Evolutionary conservation across 1,140 invertebrate genomes (phyloP), one percentile per base, ranked within the genome.

Genomic region (Bombus huntii): DNA sequence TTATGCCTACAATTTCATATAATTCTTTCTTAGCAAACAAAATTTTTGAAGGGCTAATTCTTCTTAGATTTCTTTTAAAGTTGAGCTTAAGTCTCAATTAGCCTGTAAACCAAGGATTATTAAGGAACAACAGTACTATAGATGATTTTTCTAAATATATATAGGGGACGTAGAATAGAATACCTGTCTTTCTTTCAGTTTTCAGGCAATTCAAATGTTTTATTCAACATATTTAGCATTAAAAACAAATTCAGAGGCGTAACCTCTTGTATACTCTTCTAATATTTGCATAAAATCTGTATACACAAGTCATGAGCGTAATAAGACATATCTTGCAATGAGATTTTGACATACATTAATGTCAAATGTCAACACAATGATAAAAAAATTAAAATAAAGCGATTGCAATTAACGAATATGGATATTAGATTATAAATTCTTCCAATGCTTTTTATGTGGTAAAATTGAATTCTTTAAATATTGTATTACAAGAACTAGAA

Each of bases 211-310:
- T 34, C 18, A n/a, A 42, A 42, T 73, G 1, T 31, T 47, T 9
- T 74, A 59, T 65, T 74, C n/a, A 31, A 31, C 3, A 47, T 15
- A 6, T 18, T 72, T 72, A 72, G 39, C 4, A 15, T 39, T 75
- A 37, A 82, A 82, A 82, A 74, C 62, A 31, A 42, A 82, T 75
- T 34, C 5, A 37, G n/a, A 68, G 13, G 44, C 15, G 31, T 22
- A 74, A 44, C 31, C 22, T 42, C 70, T 28, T 44, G 18, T 1
- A 34, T 47, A 13, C 1, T 57, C 1, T n/a, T 74, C 47, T 12
- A n/a, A 39, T 6, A 71, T 57, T 73, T 15, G 37, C 65, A 81
- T 85, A 66, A 85, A 85, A 80, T 8, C n/a, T 79, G 2, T 78
- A 72, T 72, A 44, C 34, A 73, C 53, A 81, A 39, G 25, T 85